These are phyloP conservation scores for Lagocephalus sceleratus DNA, from an alignment of 2,797 vertebrate species.

Conservation along the genomic window DNA sequence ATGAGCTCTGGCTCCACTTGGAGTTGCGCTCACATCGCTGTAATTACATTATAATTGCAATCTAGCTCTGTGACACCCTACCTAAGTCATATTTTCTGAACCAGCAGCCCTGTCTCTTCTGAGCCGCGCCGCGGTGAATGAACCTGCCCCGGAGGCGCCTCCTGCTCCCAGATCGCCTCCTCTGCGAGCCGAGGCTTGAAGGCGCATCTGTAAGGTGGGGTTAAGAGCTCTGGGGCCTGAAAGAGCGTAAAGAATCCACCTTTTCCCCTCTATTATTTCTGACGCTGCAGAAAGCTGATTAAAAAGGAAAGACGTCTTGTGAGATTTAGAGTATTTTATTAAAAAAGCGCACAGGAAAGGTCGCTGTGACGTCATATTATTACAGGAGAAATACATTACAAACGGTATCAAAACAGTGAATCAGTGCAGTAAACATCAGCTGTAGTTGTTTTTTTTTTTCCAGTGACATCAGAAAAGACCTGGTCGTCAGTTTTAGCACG, in stretches of 20 bases:
- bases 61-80: neutral
- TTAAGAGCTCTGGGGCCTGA: neutral
- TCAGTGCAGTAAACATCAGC: conserved; percentile 1
- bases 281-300: neutral
- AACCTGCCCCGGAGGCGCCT: conserved; percentile 12
- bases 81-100: conserved; percentile 21
- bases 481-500: conserved; percentile 11
- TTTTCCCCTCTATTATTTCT: neutral
- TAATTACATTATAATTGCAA: conserved; percentile 15
- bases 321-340: conserved; percentile 33
- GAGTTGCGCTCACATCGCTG: neutral
- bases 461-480: conserved; percentile 4
- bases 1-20: neutral
- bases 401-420: conserved; percentile 38
- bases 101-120: conserved; percentile 9
- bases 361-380: no score
- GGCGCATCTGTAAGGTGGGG: no score
- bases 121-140: conserved; percentile 29
- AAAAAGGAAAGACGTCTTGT: conserved; percentile 4
- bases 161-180: conserved; percentile 25
- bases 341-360: conserved; percentile 1
- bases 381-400: conserved; percentile 16
- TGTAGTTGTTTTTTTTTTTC: neutral
- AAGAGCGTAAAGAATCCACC: conserved; percentile 26
- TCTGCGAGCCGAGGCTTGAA: conserved; percentile 22